These are phyloP conservation scores for Rhadinocentrus ornatus DNA, from an alignment of 2,797 vertebrate genomes.

Conservation along the genomic window DNA sequence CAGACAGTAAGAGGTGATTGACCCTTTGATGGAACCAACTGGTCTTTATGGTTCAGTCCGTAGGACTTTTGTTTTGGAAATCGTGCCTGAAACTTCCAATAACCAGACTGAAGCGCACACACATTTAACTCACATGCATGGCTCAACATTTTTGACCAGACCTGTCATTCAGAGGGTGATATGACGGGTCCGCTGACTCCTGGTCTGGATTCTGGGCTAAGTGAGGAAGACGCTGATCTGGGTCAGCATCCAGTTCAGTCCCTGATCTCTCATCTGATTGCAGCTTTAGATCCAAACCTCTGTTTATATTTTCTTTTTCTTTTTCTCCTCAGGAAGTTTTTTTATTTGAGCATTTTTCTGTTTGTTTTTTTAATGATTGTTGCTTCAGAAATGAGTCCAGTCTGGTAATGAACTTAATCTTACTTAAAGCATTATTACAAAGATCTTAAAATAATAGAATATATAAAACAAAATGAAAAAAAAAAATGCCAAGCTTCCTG, in stretches of 20 bases:
- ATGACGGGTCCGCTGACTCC: constrained; percentile 9
- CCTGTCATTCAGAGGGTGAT: constrained; percentile 1
- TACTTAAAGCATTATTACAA: constrained; percentile 16
- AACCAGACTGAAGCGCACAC: constrained; percentile 11
- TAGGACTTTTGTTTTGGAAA: constrained; percentile 42
- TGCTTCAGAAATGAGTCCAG: too few species aligned
- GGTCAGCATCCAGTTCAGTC: not conserved
- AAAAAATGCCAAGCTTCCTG: constrained; percentile 32
- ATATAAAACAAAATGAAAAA: constrained; percentile 15
- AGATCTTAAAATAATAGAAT: not conserved
- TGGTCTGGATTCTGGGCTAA: constrained; percentile 1
- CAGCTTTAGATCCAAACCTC: constrained; percentile 16
- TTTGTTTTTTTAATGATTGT: too few species aligned
- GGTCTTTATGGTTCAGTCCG: constrained; percentile 36
- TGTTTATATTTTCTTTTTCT: not conserved
- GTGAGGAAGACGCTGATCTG: not conserved
- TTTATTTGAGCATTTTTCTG: too few species aligned
- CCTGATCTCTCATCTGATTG: constrained; percentile 6
- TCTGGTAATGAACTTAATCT: constrained; percentile 3
- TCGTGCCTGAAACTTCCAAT: constrained; percentile 58
- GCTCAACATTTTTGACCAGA: constrained; percentile 12
- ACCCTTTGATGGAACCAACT: constrained; percentile 24
- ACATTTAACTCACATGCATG: constrained; percentile 25
- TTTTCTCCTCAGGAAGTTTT: too few species aligned
- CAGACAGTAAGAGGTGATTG: constrained; percentile 33